Base-by-base conservation (phyloP, 1,140 invertebrate species). In the Choristoneura fumiferana region DNA sequence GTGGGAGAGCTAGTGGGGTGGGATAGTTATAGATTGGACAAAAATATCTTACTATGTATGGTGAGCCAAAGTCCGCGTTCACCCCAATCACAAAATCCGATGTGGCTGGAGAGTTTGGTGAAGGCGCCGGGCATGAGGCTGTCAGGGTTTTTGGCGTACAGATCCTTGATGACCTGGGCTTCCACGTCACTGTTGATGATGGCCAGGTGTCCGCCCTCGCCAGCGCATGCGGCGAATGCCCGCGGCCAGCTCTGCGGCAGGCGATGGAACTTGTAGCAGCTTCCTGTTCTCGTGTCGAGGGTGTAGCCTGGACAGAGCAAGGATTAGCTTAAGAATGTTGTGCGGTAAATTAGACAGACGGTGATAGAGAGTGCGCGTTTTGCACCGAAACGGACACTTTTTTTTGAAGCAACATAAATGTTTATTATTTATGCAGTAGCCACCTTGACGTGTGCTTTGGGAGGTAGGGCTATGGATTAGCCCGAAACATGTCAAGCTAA, bases 161-260 rank as follows among this genome's bases (percentile, higher is more conserved):
- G 43, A 1, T 45, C 43, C 10, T 12, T 18, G 18, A 45, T 45
- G n/a, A 45, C 43, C 18, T 22, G 8, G 10, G 43, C 43, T 29
- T 45, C 43, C 15, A 45, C 5, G 8, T 45, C 43, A 12, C 43
- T 45, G 43, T 45, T 45, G 17, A 45, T 45, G 17, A 45, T 45
- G n/a, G 18, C 43, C 10, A 45, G 14, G 43, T 45, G 10, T 0
- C 43, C 43, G 3, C 43, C 43, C 4, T 45, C 43, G 9, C 15
- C 43, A 12, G 43, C 18, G 14, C 43, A 45, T 6, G 43, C 18
- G 4, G 43, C 43, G 18, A 22, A 45, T 4, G 43, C 43, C 1
- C 18, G 43, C 6, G 18, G 9, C 43, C 43, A 45, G 17, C 9
- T 45, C 18, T 45, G 43, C 1, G 43, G 43, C 17, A n/a, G 18